Base-by-base conservation (phyloP, 2,797 vertebrate genomes). In the Chelmon rostratus region DNA sequence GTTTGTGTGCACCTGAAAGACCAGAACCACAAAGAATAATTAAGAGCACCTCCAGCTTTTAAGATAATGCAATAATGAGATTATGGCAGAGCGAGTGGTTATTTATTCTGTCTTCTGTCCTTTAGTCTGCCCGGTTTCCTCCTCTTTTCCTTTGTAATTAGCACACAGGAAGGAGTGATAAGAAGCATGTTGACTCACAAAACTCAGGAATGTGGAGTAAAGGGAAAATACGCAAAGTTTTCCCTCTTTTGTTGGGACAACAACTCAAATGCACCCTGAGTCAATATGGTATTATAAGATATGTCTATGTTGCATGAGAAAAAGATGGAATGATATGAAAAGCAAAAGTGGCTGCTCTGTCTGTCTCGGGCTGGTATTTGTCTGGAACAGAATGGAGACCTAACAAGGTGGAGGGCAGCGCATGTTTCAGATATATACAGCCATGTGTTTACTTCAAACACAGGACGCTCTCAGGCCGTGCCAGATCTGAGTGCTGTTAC, bases 361-460 rank as follows among this genome's bases (percentile, higher is more conserved):
- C 63, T 63, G 47, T 28, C 50, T 44, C 2, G 2, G 25, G 40
- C n/a, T 53, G 67, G 59, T 62, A 10, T 83, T 68, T 72, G 67
- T 82, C 75, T 90, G 86, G 82, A 88, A 67, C 78, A 63, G 62
- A 77, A 28, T 0, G 11, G 37, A 73, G 61, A 57, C 50, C 82
- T 44, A 53, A 85, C 81, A 81, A 84, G 85, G 56, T 73, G 64
- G 83, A 88, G 80, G 78, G 65, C 67, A 46, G 84, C 69, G 25
- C 76, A 67, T 92, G 93, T 92, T 93, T 92, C 25, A 81, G 82
- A 84, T 75, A 80, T 67, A 95, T 84, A 93, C 73, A 68, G 79
- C 52, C 58, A 70, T 73, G 80, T 91, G 80, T 93, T 94, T 89
- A 93, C 88, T 90, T 78, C 90, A 92, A 95, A 94, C 93, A 92